These are phyloP conservation scores for Norana najaformis DNA, from an alignment of 2,888 invertebrate genomes.

Conservation along the genomic window DNA sequence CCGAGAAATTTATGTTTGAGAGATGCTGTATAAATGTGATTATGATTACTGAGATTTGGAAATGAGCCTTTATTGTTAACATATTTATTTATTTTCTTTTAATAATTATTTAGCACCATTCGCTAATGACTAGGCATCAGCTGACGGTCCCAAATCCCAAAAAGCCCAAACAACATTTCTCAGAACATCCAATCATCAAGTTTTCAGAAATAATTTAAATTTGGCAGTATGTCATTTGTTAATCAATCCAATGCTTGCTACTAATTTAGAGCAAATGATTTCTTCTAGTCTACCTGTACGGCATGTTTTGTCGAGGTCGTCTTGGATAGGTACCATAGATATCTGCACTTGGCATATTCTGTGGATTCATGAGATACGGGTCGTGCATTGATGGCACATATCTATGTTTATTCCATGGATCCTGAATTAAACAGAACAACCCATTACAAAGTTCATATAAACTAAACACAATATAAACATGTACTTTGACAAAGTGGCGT, in stretches of 20 bases:
- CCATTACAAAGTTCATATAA: neutral
- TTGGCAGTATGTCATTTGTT: neutral
- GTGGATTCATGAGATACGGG: neutral
- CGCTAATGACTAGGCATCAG: too few relatives aligned
- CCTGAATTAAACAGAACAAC: neutral
- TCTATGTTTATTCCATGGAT: constrained; percentile 10
- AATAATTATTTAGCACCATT: too few relatives aligned
- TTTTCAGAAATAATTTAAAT: neutral
- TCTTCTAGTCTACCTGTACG: neutral
- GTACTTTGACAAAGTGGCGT: neutral
- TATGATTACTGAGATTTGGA: too few relatives aligned
- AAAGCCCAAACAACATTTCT: too few relatives aligned
- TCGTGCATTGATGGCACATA: constrained; percentile 6
- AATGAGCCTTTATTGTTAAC: too few relatives aligned
- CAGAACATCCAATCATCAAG: too few relatives aligned
- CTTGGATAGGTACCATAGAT: constrained; percentile 21
- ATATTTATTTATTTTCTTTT: too few relatives aligned
- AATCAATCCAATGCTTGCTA: neutral
- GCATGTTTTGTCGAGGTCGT: neutral
- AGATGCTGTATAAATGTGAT: too few relatives aligned
- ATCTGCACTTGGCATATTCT: neutral
- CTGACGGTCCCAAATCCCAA: too few relatives aligned
- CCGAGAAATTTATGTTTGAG: too few relatives aligned
- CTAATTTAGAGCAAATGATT: neutral
- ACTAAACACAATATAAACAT: neutral